These are phyloP conservation scores for Lydus trimaculatus DNA, from an alignment of 2,888 invertebrate genomes.

Conservation along the genomic window DNA sequence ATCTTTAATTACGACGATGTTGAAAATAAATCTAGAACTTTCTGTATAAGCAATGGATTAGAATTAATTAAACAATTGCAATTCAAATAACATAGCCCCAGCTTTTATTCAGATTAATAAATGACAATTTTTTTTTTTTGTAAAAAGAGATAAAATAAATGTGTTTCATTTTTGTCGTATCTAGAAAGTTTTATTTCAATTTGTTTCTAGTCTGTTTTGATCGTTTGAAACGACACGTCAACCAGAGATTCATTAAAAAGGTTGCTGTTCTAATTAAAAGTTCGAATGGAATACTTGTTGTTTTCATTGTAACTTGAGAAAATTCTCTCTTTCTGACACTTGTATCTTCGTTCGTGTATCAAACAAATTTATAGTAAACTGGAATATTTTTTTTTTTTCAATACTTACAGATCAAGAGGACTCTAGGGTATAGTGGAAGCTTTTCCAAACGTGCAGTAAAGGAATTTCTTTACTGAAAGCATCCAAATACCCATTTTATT, in stretches of 20 bases:
- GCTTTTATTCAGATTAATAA: too few species aligned
- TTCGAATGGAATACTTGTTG: neutral
- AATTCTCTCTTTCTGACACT: neutral
- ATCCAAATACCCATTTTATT: neutral
- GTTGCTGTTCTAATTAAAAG: constrained; percentile 1
- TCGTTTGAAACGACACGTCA: neutral
- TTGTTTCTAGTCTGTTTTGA: neutral
- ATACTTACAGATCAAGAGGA: neutral
- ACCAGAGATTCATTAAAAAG: neutral
- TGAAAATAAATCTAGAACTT: neutral
- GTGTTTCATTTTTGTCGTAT: neutral
- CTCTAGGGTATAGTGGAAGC: neutral
- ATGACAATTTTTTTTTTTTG: too few species aligned
- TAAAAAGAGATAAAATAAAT: too few species aligned
- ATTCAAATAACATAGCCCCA: too few species aligned
- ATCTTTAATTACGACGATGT: neutral
- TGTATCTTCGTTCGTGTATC: too few species aligned
- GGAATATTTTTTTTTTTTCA: too few species aligned
- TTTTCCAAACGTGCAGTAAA: neutral
- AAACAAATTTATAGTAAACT: too few species aligned
- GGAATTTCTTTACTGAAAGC: neutral
- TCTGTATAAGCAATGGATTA: neutral
- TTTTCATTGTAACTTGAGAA: neutral
- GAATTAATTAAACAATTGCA: neutral
- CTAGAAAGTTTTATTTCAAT: neutral